Conservation (phyloP, 2,113 vertebrate genomes). For the Eupsittula cactorum region DNA sequence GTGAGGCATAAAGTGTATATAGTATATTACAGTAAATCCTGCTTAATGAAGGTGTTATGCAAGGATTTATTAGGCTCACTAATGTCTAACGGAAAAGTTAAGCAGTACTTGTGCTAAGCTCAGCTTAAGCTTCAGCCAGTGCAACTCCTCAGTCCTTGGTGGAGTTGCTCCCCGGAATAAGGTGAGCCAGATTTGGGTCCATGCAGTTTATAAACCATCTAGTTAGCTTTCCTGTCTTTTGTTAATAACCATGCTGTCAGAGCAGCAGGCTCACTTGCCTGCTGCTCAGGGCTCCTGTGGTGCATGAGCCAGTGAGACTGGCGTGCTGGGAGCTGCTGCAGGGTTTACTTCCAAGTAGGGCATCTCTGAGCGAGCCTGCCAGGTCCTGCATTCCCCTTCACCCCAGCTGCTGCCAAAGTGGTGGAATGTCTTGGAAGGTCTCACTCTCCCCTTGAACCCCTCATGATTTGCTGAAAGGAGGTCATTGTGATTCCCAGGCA, state of each 20-base stretch:
- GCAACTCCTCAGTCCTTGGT: background rate
- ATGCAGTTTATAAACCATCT: background rate
- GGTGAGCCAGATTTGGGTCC: background rate
- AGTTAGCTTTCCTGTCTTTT: background rate
- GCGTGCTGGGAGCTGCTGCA: background rate
- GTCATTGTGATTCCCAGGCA: background rate
- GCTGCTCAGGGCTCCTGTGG: background rate
- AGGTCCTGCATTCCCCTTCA: rapidly evolving
- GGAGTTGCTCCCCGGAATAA: background rate
- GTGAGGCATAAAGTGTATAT: constrained; percentile 37
- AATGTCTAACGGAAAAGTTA: background rate
- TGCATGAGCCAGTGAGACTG: background rate
- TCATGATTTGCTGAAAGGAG: background rate
- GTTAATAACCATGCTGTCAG: background rate
- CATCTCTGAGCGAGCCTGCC: background rate
- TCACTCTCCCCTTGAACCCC: rapidly evolving
- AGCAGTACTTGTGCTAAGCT: constrained; percentile 3
- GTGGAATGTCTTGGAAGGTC: background rate
- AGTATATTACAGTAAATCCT: constrained; percentile 37
- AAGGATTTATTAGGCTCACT: constrained; percentile 39
- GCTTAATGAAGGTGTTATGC: constrained; percentile 22
- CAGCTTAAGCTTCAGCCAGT: background rate
- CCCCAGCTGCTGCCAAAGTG: rapidly evolving
- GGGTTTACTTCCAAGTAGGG: background rate
- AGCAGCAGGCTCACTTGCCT: background rate